Evolutionary conservation across 2,888 invertebrate species (phyloP), one percentile per base, ranked within the genome.

Genomic region (Drosophila subsilvestris): DNA sequence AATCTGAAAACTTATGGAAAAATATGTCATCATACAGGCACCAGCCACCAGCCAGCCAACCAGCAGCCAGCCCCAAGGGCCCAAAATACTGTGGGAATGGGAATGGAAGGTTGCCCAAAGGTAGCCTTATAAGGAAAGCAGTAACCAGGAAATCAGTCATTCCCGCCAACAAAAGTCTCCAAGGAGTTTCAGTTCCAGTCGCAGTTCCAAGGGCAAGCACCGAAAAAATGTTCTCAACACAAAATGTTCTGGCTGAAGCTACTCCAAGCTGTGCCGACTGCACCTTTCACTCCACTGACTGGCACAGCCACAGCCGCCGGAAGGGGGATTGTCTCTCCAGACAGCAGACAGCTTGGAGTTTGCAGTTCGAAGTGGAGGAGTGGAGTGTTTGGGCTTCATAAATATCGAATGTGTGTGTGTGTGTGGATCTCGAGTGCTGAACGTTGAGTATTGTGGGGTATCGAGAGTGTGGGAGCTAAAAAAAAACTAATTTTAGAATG

Each of bases 221-320:
- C 18, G 29, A 47, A 27, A 62, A 63, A 63, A 42, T 17, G 61
- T 62, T 63, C 62, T 62, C 62, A 49, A 42, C 62, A n/a, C 18
- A 56, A 45, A 56, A 42, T 51, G 45, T 17, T 48, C 48, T 66
- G 22, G 54, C 4, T 5, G 14, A 14, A 37, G 14, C 14, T 37
- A 14, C 37, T 14, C 14, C 6, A 1, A 6, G 2, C 37, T n/a
- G 37, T 37, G n/a, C 37, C 37, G 58, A 20, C 48, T 66, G 66
- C 66, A 66, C 66, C 66, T 66, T 66, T 66, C 66, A 66, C 66
- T 67, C 8, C 8, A 43, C 32, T 32, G 32, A 12, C 12, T 32
- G 29, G 2, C 29, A 10, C 29, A 4, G 32, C 12, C 32, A 3
- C 32, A 5, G 32, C 42, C 29, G 47, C 43, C 57, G 67, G 47